Conservation (phyloP, 1,140 invertebrate genomes). For the Philotrypesis tridentata region DNA sequence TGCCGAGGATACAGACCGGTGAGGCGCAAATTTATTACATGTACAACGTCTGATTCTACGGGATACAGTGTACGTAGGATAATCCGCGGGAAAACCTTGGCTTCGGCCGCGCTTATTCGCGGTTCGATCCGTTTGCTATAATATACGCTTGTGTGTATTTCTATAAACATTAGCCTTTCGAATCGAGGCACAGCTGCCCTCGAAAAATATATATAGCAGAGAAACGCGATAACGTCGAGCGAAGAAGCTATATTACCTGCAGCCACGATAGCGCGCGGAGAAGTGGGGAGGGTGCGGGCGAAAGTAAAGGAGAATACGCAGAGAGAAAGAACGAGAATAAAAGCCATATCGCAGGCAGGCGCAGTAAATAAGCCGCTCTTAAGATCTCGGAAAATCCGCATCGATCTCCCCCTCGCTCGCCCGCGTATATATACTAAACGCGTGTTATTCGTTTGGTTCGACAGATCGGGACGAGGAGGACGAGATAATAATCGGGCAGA, state of each 20-base stretch:
- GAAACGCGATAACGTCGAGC: slow-evolving; percentile 24
- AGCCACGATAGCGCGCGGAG: not conserved
- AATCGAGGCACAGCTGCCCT: not conserved
- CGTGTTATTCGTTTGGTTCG: slow-evolving; percentile 25
- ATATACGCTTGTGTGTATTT: no score
- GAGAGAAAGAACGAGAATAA: slow-evolving; percentile 18
- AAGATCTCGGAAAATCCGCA: slow-evolving; percentile 10
- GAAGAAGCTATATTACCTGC: not conserved
- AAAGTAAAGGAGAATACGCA: not conserved
- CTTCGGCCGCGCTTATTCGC: not conserved
- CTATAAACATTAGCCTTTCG: slow-evolving; percentile 17
- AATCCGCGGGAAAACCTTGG: not conserved
- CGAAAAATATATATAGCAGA: not conserved
- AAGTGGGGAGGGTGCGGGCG: not conserved
- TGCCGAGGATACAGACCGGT: slow-evolving; percentile 1
- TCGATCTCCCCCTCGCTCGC: no score
- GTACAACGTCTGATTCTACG: no score
- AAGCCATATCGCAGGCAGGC: not conserved
- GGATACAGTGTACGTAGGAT: no score
- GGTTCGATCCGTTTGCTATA: no score
- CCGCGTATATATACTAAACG: not conserved
- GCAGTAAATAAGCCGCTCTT: slow-evolving; percentile 34
- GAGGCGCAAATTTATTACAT: not conserved
- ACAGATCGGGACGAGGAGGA: slow-evolving; percentile 56
- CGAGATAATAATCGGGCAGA: slow-evolving; percentile 59